phyloP scores from a whole-genome alignment of 2,113 vertebrate species.

The Neogale vison region DNA sequence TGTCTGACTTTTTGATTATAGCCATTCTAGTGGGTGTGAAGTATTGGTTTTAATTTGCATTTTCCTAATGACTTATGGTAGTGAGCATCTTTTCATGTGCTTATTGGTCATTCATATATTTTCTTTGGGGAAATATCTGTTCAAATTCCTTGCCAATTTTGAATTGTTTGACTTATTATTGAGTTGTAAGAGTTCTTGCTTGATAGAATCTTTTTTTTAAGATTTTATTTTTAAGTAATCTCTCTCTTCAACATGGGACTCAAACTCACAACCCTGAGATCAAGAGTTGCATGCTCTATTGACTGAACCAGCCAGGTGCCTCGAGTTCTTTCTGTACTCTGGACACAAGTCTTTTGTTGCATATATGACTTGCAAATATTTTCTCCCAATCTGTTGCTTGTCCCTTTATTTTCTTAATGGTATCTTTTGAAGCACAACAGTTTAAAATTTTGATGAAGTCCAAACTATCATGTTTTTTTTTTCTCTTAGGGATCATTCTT shows the following conservation, averaged over 20 bases:
- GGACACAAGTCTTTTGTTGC: background rate
- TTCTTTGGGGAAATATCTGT: background rate
- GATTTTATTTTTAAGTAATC: background rate
- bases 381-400: background rate
- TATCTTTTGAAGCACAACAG: no score
- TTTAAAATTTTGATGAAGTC: background rate
- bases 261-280: background rate
- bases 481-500: background rate
- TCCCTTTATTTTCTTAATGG: background rate
- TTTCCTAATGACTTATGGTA: background rate
- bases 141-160: background rate
- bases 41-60: background rate
- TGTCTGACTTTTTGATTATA: background rate
- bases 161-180: background rate
- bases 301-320: background rate
- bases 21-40: background rate
- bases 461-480: background rate
- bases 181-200: background rate
- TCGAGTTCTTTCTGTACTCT: background rate
- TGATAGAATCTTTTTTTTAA: background rate
- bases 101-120: background rate
- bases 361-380: background rate
- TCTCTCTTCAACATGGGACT: background rate
- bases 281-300: background rate
- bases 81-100: background rate